Evolutionary conservation across 2,888 invertebrate species (phyloP).

Genomic region (Ceraclea dissimilis): DNA sequence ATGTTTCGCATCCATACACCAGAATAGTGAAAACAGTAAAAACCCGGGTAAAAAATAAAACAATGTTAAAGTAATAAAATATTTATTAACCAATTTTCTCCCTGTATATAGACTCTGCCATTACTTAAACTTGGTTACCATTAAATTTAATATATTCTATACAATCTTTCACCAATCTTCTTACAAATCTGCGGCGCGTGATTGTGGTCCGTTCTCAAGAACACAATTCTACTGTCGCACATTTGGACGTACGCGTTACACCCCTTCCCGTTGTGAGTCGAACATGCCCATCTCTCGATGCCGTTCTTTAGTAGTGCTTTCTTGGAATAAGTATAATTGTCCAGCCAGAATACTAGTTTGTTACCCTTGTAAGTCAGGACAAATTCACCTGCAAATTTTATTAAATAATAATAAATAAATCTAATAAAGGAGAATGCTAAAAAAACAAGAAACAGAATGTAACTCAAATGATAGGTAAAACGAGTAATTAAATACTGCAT

Average conservation of each 20-base stretch:
- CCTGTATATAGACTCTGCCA: too few relatives aligned
- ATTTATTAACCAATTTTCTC: too few relatives aligned
- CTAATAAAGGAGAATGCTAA: background rate
- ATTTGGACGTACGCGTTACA: slow-evolving; percentile 27
- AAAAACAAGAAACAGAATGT: background rate
- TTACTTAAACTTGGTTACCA: too few relatives aligned
- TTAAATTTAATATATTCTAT: background rate
- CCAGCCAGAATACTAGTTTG: slow-evolving; percentile 25
- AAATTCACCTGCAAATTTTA: background rate
- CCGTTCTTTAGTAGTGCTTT: slow-evolving; percentile 27
- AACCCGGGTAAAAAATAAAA: too few relatives aligned
- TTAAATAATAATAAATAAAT: too few relatives aligned
- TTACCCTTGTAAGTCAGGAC: background rate
- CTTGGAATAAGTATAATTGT: slow-evolving; percentile 30
- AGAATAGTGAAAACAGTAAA: too few relatives aligned
- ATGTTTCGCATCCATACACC: too few relatives aligned
- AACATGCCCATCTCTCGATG: slow-evolving; percentile 25
- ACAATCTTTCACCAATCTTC: background rate
- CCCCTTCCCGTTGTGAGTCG: background rate
- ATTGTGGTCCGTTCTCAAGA: background rate
- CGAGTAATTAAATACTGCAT: too few relatives aligned
- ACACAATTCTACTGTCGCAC: background rate
- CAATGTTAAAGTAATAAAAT: too few relatives aligned
- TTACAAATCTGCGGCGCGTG: slow-evolving; percentile 2
- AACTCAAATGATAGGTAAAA: too few relatives aligned